Evolutionary conservation across 2,888 invertebrate genomes (phyloP), one percentile per base, ranked within the genome.

Genomic region (Dryobota labecula): DNA sequence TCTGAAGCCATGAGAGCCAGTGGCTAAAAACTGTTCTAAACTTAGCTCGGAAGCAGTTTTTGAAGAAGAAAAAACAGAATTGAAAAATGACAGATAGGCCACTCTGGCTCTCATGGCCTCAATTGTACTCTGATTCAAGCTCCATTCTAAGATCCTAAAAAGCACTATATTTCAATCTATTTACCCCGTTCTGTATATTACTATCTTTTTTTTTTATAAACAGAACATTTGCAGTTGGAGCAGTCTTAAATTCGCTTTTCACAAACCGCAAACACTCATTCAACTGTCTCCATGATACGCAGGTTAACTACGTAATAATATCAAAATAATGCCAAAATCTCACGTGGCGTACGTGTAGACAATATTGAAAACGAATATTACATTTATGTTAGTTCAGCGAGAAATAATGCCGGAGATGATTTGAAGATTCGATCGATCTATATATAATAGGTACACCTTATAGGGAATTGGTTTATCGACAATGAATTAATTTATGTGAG

Each of bases 281-380:
- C 18, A 27, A 36, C 43, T 66, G 5, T 18, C 2, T 36, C 18
- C 8, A 18, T 45, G 45, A 45, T n/a, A 54, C 18, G 13, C n/a
- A 18, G 36, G n/a, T 18, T 45, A 36, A 36, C 43, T 66, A 33
- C 41, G 33, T 7, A 27, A 65, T 27, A 43, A 65, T 53, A 53
- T 33, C 15, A 64, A 51, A 49, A 63, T 53, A 65, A 43, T 13
- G 13, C 18, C 8, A 53, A 20, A 33, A 24, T 33, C 13, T 64
- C 33, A 27, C 8, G 66, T 5, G 15, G 24, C 15, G 20, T 43
- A 53, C 24, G 51, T 65, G 68, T 33, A 9, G 36, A 45, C 41
- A 54, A 45, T 45, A 66, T 53, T 33, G 33, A 69, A 33, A 53
- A 36, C 11, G 53, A 27, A 53, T 65, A 43, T 64, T 27, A 65